Evolutionary conservation across 2,113 vertebrate species (phyloP).

Genomic region (Vireo altiloquus): DNA sequence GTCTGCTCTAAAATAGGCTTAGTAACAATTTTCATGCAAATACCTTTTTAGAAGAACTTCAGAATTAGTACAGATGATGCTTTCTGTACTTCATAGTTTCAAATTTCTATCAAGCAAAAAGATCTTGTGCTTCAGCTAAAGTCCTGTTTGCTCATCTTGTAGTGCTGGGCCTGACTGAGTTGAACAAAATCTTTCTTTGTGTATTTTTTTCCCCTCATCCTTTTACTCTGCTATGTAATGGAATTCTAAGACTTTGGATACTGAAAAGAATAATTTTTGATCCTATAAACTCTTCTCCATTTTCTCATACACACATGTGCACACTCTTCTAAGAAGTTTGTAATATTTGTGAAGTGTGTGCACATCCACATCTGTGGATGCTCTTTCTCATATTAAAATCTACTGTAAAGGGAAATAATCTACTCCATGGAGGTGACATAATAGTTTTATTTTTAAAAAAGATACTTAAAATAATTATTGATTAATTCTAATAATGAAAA

Average conservation of each 20-base stretch:
- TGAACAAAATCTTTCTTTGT: background rate
- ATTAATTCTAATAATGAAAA: background rate
- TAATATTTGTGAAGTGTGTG: too few species aligned
- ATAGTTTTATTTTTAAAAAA: background rate
- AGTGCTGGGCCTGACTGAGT: background rate
- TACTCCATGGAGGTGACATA: background rate
- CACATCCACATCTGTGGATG: background rate
- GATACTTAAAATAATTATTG: background rate
- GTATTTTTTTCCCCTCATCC: background rate
- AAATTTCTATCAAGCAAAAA: background rate
- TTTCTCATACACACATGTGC: background rate
- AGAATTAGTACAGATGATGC: background rate
- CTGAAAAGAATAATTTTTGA: background rate
- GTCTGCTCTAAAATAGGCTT: background rate
- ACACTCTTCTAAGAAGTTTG: background rate
- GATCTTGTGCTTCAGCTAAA: background rate
- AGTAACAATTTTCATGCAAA: background rate
- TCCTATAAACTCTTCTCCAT: background rate
- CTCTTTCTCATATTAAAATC: background rate
- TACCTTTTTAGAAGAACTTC: background rate
- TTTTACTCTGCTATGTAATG: background rate
- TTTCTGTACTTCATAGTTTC: background rate
- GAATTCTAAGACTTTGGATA: background rate
- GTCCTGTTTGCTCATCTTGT: rapidly evolving
- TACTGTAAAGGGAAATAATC: background rate